phyloP scores from a whole-genome alignment of 2,113 vertebrate species.

The Elaphurus davidianus region DNA sequence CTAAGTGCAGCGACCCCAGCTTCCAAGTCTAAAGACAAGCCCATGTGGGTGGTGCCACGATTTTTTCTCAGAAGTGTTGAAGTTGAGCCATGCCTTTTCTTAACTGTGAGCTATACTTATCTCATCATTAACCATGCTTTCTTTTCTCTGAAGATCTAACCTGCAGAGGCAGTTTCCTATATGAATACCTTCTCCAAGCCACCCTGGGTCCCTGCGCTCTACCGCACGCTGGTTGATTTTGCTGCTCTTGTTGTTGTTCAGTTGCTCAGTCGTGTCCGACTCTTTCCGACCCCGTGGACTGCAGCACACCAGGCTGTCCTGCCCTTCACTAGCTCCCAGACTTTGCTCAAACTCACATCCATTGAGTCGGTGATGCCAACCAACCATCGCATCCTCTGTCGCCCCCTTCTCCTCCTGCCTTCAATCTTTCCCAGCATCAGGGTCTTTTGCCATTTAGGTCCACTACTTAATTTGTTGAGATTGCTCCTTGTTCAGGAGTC shows the following conservation, averaged over 20 bases:
- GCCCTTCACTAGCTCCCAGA: not conserved
- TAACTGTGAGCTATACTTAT: not conserved
- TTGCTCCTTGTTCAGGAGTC: not conserved
- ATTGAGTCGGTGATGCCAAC: not conserved
- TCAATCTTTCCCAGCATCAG: not conserved
- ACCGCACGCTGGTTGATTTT: not conserved
- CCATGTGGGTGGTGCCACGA: not conserved
- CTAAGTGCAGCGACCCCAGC: not conserved
- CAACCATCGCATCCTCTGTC: not conserved
- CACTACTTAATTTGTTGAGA: not conserved
- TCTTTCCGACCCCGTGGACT: not conserved
- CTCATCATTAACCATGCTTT: not conserved
- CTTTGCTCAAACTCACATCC: not conserved
- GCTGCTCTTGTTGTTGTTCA: not conserved
- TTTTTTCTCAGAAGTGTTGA: not conserved
- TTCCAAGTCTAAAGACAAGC: not conserved
- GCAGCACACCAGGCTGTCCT: not conserved
- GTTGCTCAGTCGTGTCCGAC: accelerated
- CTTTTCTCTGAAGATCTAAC: not conserved
- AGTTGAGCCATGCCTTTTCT: not conserved
- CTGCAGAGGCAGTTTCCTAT: not conserved
- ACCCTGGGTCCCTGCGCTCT: not conserved
- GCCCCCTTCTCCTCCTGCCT: not conserved
- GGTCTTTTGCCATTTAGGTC: not conserved
- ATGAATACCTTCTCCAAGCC: not conserved